Evolutionary conservation across 2,888 invertebrate genomes (phyloP), one percentile per base, ranked within the genome.

Genomic region (Ecdyonurus torrentis): DNA sequence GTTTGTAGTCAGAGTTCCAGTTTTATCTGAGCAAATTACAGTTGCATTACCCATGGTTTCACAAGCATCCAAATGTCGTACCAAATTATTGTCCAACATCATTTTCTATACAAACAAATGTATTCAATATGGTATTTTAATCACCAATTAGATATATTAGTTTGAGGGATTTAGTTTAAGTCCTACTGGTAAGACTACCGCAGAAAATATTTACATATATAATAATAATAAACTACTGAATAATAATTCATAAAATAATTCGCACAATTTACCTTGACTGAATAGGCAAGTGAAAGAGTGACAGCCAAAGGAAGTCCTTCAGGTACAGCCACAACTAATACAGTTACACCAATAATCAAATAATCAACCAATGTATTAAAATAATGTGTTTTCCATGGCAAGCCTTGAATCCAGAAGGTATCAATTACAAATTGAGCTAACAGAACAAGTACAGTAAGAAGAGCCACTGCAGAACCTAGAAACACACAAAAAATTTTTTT

Each of bases 11-110:
- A 84, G 74, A 0, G 83, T 84, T 62, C 83, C 83, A 19, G 84
- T 84, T 72, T 84, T 84, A 71, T 84, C 83, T 0, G 83, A 83
- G 70, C 83, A 83, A 68, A 83, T 83, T 53, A 79, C 75, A 2
- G 82, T 83, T 2, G 82, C 83, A 69, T 82, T 83, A 63, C 83
- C 83, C 82, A 83, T 83, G 0, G 83, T 83, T 70, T 83, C 83
- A 71, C 83, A 83, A 3, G 83, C 82, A 70, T 83, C 81, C 71
- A 83, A 74, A 72, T 83, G 82, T 52, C 82, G 75, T 37, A 83
- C 82, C 68, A 83, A 72, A 70, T 82, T 83, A 71, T 83, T 83
- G 70, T 83, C 82, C 67, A 76, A 72, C 80, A 81, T 81, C 81
- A 83, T 82, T 77, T 80, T 78, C 68, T 68, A 66, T 1, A 65